Conservation (phyloP, 2,888 invertebrate genomes). For the Tetramorium bicarinatum region DNA sequence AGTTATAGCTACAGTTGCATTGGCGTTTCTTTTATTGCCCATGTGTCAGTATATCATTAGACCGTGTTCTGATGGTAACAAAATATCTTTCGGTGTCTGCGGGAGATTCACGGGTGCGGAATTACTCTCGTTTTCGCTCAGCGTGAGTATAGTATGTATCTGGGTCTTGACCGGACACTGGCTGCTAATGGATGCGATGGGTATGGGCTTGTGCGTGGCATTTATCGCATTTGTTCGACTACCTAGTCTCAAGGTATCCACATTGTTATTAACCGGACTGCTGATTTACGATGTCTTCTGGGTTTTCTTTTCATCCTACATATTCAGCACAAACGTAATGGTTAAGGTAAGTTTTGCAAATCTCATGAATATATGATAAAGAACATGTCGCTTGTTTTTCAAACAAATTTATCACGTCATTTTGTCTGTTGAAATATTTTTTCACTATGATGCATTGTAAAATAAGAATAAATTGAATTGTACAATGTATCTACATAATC, state of each 20-base stretch:
- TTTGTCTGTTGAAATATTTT: background rate
- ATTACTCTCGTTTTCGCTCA: conserved; percentile 96
- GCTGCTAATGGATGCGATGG: conserved; percentile 99
- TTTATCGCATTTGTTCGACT: conserved; percentile 98
- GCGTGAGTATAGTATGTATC: conserved; percentile 97
- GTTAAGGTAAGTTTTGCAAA: conserved; percentile 92
- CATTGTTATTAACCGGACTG: conserved; percentile 96
- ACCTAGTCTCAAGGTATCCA: conserved; percentile 98
- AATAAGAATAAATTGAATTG: background rate
- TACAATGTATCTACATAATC: background rate
- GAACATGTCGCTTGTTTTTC: background rate
- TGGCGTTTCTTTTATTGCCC: conserved; percentile 97
- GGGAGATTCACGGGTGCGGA: conserved; percentile 98
- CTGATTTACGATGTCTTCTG: conserved; percentile 99
- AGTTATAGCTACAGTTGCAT: conserved; percentile 98
- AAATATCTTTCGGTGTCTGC: conserved; percentile 96
- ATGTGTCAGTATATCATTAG: conserved; percentile 98
- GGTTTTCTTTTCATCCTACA: conserved; percentile 99
- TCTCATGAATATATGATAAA: background rate
- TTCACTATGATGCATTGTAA: background rate
- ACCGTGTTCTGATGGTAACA: conserved; percentile 94
- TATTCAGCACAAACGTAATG: conserved; percentile 99
- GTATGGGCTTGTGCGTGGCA: conserved; percentile 99
- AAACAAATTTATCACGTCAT: background rate
- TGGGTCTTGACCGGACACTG: conserved; percentile 99